Conservation (phyloP, 2,797 vertebrate genomes). For the Micrastur ruficollis region DNA sequence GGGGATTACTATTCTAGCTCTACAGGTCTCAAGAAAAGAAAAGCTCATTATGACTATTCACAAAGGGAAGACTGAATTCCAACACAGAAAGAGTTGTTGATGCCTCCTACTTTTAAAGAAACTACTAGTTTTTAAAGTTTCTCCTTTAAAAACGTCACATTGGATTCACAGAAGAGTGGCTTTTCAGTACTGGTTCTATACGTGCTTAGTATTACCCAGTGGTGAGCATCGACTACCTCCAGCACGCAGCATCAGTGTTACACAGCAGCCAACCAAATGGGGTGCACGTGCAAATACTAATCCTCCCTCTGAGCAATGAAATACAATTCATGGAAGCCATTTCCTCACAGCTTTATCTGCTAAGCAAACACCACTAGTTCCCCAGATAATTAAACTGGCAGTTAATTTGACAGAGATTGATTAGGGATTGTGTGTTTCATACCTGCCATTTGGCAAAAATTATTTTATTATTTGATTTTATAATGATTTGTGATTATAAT, state of each 20-base stretch:
- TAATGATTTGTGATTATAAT: neutral
- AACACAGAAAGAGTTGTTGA: neutral
- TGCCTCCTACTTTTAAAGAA: neutral
- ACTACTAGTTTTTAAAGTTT: neutral
- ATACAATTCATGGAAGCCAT: neutral
- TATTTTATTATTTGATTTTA: neutral
- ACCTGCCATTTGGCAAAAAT: neutral
- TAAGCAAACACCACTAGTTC: neutral
- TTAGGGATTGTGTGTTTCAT: neutral
- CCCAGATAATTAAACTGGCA: neutral
- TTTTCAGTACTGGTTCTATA: neutral
- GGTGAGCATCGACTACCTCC: neutral
- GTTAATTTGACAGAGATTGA: neutral
- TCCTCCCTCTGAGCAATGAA: neutral
- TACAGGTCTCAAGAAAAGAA: neutral
- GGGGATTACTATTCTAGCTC: neutral
- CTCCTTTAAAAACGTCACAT: neutral
- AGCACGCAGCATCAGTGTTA: accelerated
- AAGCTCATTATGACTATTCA: neutral
- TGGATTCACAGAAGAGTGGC: neutral
- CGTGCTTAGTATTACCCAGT: accelerated
- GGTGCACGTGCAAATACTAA: neutral
- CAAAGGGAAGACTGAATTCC: neutral
- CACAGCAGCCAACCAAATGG: neutral
- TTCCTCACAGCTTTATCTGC: neutral